These are phyloP conservation scores for Dasysyrphus tricinctus DNA, from an alignment of 2,888 invertebrate genomes.

Conservation along the genomic window DNA sequence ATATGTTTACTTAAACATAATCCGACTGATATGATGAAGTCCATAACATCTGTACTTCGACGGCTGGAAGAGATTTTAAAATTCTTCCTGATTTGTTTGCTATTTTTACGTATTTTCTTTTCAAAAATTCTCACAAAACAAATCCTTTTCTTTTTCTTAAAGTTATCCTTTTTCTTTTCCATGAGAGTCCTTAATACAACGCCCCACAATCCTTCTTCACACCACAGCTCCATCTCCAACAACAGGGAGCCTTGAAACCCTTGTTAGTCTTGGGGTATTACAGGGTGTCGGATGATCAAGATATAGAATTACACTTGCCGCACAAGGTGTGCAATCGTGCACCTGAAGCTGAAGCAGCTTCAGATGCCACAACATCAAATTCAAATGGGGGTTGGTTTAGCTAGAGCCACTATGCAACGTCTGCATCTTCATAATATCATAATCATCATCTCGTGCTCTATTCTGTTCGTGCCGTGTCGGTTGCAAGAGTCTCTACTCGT, in stretches of 20 bases:
- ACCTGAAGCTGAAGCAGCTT: constrained; percentile 56
- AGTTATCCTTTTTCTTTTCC: constrained; percentile 14
- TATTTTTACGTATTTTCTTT: background rate
- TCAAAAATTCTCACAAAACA: constrained; percentile 25
- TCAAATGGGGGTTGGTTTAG: background rate
- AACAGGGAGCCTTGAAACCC: constrained; percentile 44
- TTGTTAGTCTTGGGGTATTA: constrained; percentile 26
- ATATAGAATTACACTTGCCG: constrained; percentile 66
- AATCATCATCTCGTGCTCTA: constrained; percentile 17
- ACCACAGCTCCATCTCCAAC: background rate
- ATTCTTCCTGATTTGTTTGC: constrained; percentile 28
- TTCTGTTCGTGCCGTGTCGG: constrained; percentile 15
- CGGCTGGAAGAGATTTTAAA: constrained; percentile 47
- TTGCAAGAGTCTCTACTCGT: background rate
- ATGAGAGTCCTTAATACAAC: constrained; percentile 14
- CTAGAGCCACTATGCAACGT: constrained; percentile 15
- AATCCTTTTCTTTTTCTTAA: constrained; percentile 16
- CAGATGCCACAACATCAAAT: constrained; percentile 41
- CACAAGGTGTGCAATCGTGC: constrained; percentile 65
- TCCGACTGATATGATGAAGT: constrained; percentile 1
- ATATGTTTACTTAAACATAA: constrained; percentile 56
- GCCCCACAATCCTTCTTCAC: constrained; percentile 8
- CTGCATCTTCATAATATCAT: constrained; percentile 18
- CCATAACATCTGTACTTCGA: constrained; percentile 50
- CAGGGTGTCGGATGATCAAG: constrained; percentile 53